Evolutionary conservation across 2,888 invertebrate species (phyloP).

Genomic region (Idaea dimidiata): DNA sequence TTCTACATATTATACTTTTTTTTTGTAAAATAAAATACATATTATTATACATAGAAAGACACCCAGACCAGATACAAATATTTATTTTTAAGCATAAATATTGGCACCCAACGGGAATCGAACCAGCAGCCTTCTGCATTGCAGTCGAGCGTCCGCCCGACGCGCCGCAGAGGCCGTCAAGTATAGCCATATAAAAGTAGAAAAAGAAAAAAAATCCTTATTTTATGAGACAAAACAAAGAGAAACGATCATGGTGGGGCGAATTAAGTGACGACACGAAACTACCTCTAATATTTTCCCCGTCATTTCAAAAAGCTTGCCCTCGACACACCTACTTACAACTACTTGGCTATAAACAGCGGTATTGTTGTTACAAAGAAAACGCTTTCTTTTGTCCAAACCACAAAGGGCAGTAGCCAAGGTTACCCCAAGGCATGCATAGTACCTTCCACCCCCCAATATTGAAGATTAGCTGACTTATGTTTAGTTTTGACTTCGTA

Average conservation of each 20-base stretch:
- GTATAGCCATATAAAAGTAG: no score
- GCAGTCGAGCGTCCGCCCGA: no score
- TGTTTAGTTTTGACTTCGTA: slow-evolving; percentile 30
- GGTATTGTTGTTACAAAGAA: slow-evolving; percentile 50
- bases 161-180: no score
- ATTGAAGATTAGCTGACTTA: slow-evolving; percentile 55
- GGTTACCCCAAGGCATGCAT: slow-evolving; percentile 50
- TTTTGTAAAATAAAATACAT: no score
- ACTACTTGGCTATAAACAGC: slow-evolving; percentile 8
- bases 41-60: no score
- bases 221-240: neutral
- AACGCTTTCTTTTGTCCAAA: slow-evolving; percentile 59
- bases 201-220: slow-evolving; percentile 3
- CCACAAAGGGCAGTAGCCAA: slow-evolving; percentile 62
- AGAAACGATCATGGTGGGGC: no score
- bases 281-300: slow-evolving; percentile 14
- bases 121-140: no score
- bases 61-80: no score
- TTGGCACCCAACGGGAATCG: no score
- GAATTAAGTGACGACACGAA: neutral
- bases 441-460: slow-evolving; percentile 45
- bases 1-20: no score
- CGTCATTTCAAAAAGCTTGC: slow-evolving; percentile 19
- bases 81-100: no score
- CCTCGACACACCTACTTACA: slow-evolving; percentile 24